A percentile compares a stretch with the other conserved stretches of the same genome.
These are phyloP conservation scores for Pemphigus obesinymphae DNA, from an alignment of 1,140 invertebrate genomes.

Conservation along the genomic window DNA sequence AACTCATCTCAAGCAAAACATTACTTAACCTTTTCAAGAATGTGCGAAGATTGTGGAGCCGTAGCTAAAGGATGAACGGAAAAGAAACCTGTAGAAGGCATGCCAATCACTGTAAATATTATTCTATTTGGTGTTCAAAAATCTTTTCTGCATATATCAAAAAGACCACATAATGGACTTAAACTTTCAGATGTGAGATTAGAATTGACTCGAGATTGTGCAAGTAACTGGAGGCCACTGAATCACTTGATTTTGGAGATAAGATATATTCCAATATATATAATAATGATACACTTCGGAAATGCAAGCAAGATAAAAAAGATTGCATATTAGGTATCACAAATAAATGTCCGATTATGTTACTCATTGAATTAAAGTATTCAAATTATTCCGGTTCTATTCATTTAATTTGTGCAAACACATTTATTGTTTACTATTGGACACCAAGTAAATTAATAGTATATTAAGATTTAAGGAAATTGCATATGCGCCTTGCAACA, in stretches of 20 bases:
- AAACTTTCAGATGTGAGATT: too few species aligned
- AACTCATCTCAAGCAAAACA: neutral
- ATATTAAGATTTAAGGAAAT: too few species aligned
- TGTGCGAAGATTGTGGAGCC: neutral
- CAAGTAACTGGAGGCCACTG: neutral
- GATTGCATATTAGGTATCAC: too few species aligned
- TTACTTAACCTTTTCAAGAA: neutral
- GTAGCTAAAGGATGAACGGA: too few species aligned
- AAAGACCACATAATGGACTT: too few species aligned
- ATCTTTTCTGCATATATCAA: too few species aligned
- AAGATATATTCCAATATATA: neutral
- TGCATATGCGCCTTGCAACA: too few species aligned
- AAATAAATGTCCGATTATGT: too few species aligned
- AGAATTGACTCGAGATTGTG: neutral
- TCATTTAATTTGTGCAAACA: neutral
- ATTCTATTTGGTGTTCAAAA: too few species aligned
- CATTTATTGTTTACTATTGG: neutral
- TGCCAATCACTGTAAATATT: too few species aligned
- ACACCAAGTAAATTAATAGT: neutral
- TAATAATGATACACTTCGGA: neutral
- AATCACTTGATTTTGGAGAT: neutral
- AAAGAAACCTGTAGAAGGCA: too few species aligned
- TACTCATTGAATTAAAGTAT: neutral
- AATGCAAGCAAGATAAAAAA: too few species aligned
- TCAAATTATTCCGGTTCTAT: neutral